phyloP scores from a whole-genome alignment of 2,113 vertebrate species.

The Podarcis muralis region DNA sequence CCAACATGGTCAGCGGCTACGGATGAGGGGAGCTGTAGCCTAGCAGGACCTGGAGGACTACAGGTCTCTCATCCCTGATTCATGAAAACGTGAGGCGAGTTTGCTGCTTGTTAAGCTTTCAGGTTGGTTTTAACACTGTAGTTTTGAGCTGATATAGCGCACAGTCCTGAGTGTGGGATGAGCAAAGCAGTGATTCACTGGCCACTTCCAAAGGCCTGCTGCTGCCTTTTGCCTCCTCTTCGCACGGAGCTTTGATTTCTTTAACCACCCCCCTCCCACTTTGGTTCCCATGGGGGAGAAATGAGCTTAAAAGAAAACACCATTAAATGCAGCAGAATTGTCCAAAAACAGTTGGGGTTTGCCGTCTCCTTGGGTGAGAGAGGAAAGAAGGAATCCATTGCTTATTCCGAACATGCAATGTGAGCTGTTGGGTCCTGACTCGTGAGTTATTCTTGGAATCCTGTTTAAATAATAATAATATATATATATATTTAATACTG shows the following conservation, averaged over 20 bases:
- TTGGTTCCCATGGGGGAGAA: neutral
- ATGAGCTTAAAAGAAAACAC: neutral
- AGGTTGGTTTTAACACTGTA: too few species aligned
- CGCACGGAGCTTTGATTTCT: neutral
- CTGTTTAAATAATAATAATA: neutral
- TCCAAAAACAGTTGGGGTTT: neutral
- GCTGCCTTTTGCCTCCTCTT: neutral
- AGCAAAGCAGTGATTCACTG: too few species aligned
- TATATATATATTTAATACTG: neutral
- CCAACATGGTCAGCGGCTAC: too few species aligned
- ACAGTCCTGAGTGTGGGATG: too few species aligned
- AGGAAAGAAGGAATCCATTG: constrained; percentile 13
- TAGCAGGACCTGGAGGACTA: too few species aligned
- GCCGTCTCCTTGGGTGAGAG: neutral
- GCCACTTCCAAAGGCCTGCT: neutral
- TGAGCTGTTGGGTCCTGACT: neutral
- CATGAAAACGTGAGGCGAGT: too few species aligned
- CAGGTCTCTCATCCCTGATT: too few species aligned
- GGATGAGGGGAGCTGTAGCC: too few species aligned
- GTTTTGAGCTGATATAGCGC: too few species aligned
- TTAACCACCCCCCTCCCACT: too few species aligned
- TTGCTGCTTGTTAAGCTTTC: too few species aligned
- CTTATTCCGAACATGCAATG: neutral
- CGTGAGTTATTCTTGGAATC: neutral
- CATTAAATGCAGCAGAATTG: neutral